Evolutionary conservation across 2,113 vertebrate genomes (phyloP), one percentile per base, ranked within the genome.

Genomic region (Neodon shergylaensis): DNA sequence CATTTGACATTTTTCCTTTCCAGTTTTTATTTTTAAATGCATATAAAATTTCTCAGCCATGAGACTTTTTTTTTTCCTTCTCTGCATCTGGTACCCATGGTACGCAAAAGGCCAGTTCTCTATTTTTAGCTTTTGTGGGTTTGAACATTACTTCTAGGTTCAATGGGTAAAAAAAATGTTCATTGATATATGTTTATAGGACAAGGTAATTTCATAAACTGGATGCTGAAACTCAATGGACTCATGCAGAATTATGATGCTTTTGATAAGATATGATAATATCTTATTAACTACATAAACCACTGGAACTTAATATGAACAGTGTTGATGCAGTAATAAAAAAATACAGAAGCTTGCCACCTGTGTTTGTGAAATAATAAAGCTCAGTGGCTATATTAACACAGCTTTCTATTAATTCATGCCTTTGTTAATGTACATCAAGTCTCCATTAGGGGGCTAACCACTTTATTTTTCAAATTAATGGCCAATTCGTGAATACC

Each of bases 111-210:
- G 84, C 93, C 93, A 92, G 8, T 93, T 96, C 63, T 97, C 79
- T 96, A 94, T 95, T 95, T 97, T 98, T 97, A 95, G 85, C 70
- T 95, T 95, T 96, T 96, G 94, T 96, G 72, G 65, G 36, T 88
- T 96, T 96, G 79, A 97, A 39, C 90, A 90, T 36, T 97, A 72
- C 70, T 96, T 96, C 79, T 58, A 97, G 49, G 68, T 96, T 94
- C 47, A 92, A 85, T 42, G 81, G 42, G 88, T 91, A 94, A 96
- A 95, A 58, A 95, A 77, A 95, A 92, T 95, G 72, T 54, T 96
- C 85, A 96, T 95, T 95, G 93, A 91, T 95, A 91, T 83, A 89
- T 96, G 77, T 91, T 96, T 95, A 83, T 66, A 89, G n/a, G 73
- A 95, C 93, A 94, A 97, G 42, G 74, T 94, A 95, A 97, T 95